These are phyloP conservation scores for Ptychodera flava DNA, from an alignment of 35 echinoderm and acorn worm genomes.

Conservation along the genomic window DNA sequence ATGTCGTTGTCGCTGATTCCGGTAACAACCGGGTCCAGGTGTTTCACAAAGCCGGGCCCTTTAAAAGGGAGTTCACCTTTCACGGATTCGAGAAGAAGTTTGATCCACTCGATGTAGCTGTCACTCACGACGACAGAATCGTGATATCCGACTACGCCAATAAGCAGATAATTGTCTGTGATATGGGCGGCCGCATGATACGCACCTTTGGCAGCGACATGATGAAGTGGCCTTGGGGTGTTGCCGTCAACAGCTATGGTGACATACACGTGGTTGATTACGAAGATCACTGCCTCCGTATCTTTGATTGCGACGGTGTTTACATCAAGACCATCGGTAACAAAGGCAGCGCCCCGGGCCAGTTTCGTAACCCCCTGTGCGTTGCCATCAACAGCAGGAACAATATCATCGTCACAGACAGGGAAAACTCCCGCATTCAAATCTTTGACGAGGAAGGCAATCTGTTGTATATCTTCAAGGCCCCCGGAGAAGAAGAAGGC, in stretches of 20 bases:
- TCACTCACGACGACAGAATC: conserved; percentile 50
- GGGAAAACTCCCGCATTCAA: conserved; percentile 86
- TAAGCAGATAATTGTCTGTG: conserved; percentile 75
- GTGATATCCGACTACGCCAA: conserved; percentile 73
- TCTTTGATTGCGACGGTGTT: conserved; percentile 52
- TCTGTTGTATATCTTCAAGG: conserved; percentile 33
- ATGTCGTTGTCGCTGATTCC: conserved; percentile 79
- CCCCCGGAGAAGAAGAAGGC: conserved; percentile 51
- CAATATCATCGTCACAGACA: conserved; percentile 80
- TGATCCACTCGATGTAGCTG: conserved; percentile 72
- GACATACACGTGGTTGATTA: conserved; percentile 73
- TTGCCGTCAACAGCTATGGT: conserved; percentile 71
- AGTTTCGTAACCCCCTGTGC: conserved; percentile 71
- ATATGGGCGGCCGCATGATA: conserved; percentile 53
- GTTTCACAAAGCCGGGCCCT: conserved; percentile 76
- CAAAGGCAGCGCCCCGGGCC: conserved; percentile 53
- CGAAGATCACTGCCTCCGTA: conserved; percentile 61
- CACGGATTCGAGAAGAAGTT: conserved; percentile 60
- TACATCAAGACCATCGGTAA: conserved; percentile 58
- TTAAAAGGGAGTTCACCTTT: conserved; percentile 64
- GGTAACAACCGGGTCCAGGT: conserved; percentile 84
- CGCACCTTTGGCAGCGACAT: conserved; percentile 44
- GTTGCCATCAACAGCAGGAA: conserved; percentile 76
- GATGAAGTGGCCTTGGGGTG: conserved; percentile 70
- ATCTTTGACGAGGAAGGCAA: conserved; percentile 60